Base-by-base conservation (phyloP, 2,888 invertebrate species). In the Yponomeuta malinellus region DNA sequence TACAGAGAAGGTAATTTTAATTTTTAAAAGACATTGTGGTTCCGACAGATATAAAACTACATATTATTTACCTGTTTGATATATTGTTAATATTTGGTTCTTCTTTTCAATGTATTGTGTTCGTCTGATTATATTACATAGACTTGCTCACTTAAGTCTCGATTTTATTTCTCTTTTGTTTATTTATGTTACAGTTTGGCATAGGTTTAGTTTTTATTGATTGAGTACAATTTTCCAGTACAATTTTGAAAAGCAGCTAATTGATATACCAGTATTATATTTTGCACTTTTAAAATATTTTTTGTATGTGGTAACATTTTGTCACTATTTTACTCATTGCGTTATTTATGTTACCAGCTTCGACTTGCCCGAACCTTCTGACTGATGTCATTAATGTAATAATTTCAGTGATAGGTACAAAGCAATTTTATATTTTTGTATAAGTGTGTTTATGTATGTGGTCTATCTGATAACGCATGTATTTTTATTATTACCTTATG, bases 381-480 rank as follows among this genome's bases (percentile, higher is more conserved):
- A 48, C 70, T 48, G 70, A 31, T 65, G 70, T 70, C 65, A 65
- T 70, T 65, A 65, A 15, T 48, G 64, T 70, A 48, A 31, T 75
- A 74, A 72, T 76, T 77, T 76, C 75, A 78, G 65, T 70, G 12
- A 65, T 70, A 70, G 70, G 70, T 70, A 70, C 70, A 63, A 70
- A 68, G 0, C 52, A 52, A 65, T 52, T 68, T 68, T 10, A 68
- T 68, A 48, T 68, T 52, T 23, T 52, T 68, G 12, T 73, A 72
- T 76, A 72, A 75, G 72, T 69, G 69, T 69, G 69, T 73, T 71
- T 73, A 73, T 71, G 68, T 74, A 65, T 68, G 68, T n/a, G 63
- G 65, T 65, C 52, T 59, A 23, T 43, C 2, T 59, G 67, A 70
- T 67, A 33, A 48, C 64, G 52, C 33, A 63, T 72, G 67, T 48